These are phyloP conservation scores for Esox masquinongy DNA, from an alignment of 2,797 vertebrate species.

Conservation along the genomic window DNA sequence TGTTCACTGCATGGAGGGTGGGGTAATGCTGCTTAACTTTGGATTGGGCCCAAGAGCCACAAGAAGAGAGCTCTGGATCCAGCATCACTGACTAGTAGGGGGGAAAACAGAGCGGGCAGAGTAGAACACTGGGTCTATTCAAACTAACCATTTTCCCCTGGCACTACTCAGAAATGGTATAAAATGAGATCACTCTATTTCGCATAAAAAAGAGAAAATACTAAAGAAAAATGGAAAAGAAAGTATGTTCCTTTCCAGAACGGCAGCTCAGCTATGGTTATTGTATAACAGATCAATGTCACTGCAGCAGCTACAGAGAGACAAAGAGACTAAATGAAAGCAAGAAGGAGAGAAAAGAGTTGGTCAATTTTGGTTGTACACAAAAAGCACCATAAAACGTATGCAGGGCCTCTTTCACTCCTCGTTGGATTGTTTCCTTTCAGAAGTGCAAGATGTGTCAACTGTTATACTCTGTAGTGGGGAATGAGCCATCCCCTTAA, in stretches of 20 bases:
- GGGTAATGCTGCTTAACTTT: constrained; percentile 51
- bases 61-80: constrained; percentile 59
- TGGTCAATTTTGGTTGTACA: background rate
- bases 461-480: constrained; percentile 43
- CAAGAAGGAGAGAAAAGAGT: constrained; percentile 17
- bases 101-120: constrained; percentile 61
- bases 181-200: constrained; percentile 62
- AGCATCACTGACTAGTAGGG: constrained; percentile 50
- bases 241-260: constrained; percentile 31
- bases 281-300: constrained; percentile 6
- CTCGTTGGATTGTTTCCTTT: constrained; percentile 40
- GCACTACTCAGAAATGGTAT: constrained; percentile 56
- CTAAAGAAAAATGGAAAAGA: constrained; percentile 32
- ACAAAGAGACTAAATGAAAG: background rate
- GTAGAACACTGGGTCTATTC: constrained; percentile 76
- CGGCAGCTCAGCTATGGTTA: constrained; percentile 27
- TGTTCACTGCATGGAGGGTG: constrained; percentile 57
- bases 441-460: constrained; percentile 47
- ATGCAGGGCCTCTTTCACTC: constrained; percentile 42
- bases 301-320: background rate
- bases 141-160: constrained; percentile 69
- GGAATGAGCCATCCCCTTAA: constrained; percentile 16
- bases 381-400: constrained; percentile 11
- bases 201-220: constrained; percentile 35
- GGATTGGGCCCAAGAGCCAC: constrained; percentile 68